Conservation (phyloP, 2,888 invertebrate genomes). For the Ypsolopha sequella region DNA sequence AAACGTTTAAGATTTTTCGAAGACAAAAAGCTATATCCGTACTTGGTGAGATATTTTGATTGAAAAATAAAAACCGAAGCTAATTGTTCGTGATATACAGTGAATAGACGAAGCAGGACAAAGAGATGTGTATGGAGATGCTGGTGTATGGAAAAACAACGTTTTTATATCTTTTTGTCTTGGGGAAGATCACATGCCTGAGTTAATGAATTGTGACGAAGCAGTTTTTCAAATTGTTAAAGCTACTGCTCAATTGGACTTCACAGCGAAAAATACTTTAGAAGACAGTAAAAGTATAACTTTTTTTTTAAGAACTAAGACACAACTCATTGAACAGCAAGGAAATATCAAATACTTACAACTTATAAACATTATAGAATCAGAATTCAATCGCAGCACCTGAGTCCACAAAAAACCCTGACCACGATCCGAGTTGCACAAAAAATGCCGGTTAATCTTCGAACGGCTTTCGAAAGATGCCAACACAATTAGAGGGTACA, state of each 20-base stretch:
- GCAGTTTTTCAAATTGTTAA: constrained; percentile 1
- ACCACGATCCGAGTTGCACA: constrained; percentile 16
- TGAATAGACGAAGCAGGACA: background rate
- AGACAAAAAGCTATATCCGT: constrained; percentile 47
- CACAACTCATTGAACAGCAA: background rate
- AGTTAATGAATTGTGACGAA: constrained; percentile 2
- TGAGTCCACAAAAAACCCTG: constrained; percentile 27
- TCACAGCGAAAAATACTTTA: background rate
- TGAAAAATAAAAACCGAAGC: constrained; percentile 63
- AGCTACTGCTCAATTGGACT: background rate
- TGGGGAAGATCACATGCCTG: background rate
- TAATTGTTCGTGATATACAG: constrained; percentile 19
- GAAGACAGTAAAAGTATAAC: background rate
- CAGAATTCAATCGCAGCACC: constrained; percentile 31
- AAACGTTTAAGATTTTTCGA: constrained; percentile 28
- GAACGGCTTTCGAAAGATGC: constrained; percentile 16
- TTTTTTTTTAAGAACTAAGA: background rate
- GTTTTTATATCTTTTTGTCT: background rate
- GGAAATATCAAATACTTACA: constrained; percentile 1
- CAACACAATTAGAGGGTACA: constrained; percentile 24
- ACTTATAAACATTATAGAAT: constrained; percentile 10
- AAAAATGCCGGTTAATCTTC: constrained; percentile 12
- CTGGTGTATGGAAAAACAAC: background rate
- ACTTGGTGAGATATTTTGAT: constrained; percentile 55
- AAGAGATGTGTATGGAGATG: background rate